phyloP scores from a whole-genome alignment of 2,797 vertebrate genomes.

The Xenentodon cancila region DNA sequence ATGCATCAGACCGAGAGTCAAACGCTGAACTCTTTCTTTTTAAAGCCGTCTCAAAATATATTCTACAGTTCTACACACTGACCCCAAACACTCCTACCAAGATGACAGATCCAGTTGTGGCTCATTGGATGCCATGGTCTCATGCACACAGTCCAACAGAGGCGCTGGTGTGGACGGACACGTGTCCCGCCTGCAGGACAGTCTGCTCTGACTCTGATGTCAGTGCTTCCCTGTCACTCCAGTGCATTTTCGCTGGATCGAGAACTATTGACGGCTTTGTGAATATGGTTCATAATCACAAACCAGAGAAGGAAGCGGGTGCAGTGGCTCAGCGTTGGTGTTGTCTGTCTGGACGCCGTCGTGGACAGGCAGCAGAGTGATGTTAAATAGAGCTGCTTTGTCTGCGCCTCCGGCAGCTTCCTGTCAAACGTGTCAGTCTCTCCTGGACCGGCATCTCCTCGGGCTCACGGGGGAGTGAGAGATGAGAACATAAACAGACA shows the following conservation, averaged over 20 bases:
- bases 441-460: slow-evolving; percentile 23
- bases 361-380: slow-evolving; percentile 28
- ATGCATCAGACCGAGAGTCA: too few relatives aligned
- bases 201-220: not conserved
- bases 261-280: not conserved
- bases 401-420: slow-evolving; percentile 37
- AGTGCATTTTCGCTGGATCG: not conserved
- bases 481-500: slow-evolving; percentile 33
- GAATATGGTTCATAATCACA: slow-evolving; percentile 8
- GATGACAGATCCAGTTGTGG: slow-evolving; percentile 14
- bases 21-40: too few relatives aligned
- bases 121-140: slow-evolving; percentile 23
- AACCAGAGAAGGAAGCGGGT: not conserved
- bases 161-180: slow-evolving; percentile 13
- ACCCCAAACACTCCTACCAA: slow-evolving; percentile 1
- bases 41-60: not conserved
- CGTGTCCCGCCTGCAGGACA: slow-evolving; percentile 15
- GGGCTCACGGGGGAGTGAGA: slow-evolving; percentile 23
- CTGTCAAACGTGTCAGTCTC: slow-evolving; percentile 62
- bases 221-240: not conserved
- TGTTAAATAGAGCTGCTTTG: slow-evolving; percentile 34
- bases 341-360: not conserved
- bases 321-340: not conserved
- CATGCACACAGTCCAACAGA: slow-evolving; percentile 5
- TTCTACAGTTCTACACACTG: not conserved